These are phyloP conservation scores for Shargacucullia verbasci DNA, from an alignment of 2,888 invertebrate genomes.

Conservation along the genomic window DNA sequence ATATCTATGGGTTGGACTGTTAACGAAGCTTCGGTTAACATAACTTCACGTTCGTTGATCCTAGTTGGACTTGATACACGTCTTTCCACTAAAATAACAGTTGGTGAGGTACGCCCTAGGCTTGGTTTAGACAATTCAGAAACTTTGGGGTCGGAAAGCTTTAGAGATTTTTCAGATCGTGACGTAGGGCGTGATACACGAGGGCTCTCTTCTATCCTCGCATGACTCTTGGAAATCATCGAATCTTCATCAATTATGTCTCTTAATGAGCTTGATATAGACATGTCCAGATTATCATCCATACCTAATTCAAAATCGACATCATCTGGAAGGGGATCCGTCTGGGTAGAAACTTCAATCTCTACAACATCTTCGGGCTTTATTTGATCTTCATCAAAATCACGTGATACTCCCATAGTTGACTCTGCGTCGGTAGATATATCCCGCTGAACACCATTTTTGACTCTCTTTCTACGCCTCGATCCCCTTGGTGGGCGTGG, in stretches of 20 bases:
- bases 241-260: slow-evolving; percentile 88
- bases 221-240: slow-evolving; percentile 82
- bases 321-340: slow-evolving; percentile 95
- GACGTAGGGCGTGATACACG: slow-evolving; percentile 87
- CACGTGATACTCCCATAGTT: slow-evolving; percentile 54
- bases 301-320: slow-evolving; percentile 90
- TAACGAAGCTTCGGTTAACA: slow-evolving; percentile 91
- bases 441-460: slow-evolving; percentile 61
- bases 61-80: slow-evolving; percentile 90
- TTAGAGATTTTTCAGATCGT: slow-evolving; percentile 88
- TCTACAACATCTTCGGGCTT: slow-evolving; percentile 86
- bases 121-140: slow-evolving; percentile 87
- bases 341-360: slow-evolving; percentile 94
- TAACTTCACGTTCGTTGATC: slow-evolving; percentile 89
- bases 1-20: slow-evolving; percentile 91
- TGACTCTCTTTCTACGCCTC: slow-evolving; percentile 75
- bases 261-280: slow-evolving; percentile 83
- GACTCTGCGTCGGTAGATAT: slow-evolving; percentile 50
- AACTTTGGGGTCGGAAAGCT: slow-evolving; percentile 88
- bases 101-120: slow-evolving; percentile 89
- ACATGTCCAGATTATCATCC: slow-evolving; percentile 83
- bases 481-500: slow-evolving; percentile 94
- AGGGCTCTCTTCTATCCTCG: slow-evolving; percentile 84
- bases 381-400: slow-evolving; percentile 56
- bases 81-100: slow-evolving; percentile 90